Evolutionary conservation across 1,140 invertebrate species (phyloP).

Genomic region (Micrasema longulum): DNA sequence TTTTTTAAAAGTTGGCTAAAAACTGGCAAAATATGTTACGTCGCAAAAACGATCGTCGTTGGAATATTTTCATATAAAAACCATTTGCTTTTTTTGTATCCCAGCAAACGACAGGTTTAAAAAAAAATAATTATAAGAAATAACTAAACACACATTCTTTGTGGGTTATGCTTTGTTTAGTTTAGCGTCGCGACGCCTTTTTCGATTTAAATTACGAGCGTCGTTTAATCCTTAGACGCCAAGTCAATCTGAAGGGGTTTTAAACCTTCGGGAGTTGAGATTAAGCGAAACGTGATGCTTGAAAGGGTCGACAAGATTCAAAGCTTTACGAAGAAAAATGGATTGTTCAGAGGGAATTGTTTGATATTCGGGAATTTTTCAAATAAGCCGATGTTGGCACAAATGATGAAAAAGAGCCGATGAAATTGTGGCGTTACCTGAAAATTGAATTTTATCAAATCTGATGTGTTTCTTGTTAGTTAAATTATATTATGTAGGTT

Average conservation of each 20-base stretch:
- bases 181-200: background rate
- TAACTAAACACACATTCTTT: no score
- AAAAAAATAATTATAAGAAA: no score
- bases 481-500: background rate
- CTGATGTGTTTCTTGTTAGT: background rate
- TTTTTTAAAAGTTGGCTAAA: no score
- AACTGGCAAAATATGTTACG: no score
- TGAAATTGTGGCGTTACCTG: background rate
- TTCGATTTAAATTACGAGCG: conserved; percentile 5
- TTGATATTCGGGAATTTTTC: background rate
- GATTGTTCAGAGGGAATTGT: background rate
- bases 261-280: background rate
- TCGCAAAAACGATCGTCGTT: no score
- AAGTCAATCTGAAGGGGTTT: conserved; percentile 4
- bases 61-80: no score
- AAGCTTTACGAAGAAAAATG: background rate
- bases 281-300: conserved; percentile 13
- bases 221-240: background rate
- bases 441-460: background rate
- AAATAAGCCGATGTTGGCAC: background rate
- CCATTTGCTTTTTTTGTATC: no score
- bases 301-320: background rate
- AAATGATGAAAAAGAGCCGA: background rate
- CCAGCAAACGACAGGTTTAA: no score
- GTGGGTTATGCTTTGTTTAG: no score